A percentile compares a stretch with the other conserved stretches of the same genome.
Conservation (phyloP, 2,113 vertebrate species). For the Cyphomyrus discorhynchus region DNA sequence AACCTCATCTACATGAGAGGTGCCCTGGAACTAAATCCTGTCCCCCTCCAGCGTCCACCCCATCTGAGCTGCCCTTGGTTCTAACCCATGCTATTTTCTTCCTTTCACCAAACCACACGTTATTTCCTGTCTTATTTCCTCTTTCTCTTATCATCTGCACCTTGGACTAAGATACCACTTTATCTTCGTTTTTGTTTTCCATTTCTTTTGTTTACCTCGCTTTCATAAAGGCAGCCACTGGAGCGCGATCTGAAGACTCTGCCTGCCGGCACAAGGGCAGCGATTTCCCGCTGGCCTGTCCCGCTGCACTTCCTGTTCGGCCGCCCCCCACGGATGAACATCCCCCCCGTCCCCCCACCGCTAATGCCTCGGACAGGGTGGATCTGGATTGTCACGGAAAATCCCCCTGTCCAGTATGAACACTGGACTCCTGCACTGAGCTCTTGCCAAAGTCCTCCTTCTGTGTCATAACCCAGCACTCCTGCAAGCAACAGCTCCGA, state of each 20-base stretch:
- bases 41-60: too few relatives aligned
- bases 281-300: neutral
- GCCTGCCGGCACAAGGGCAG: neutral
- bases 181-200: neutral
- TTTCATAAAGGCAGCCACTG: neutral
- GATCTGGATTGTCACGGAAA: neutral
- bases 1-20: neutral
- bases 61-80: neutral
- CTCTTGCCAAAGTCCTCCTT: neutral
- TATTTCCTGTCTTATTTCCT: conserved; percentile 12
- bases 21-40: neutral
- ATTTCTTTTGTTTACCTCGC: neutral
- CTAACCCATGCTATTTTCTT: neutral
- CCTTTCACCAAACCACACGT: neutral
- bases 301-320: neutral
- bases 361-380: neutral
- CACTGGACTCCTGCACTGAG: neutral
- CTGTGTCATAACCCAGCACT: neutral
- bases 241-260: neutral
- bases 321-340: neutral
- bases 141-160: neutral
- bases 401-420: neutral
- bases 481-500: neutral
- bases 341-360: neutral
- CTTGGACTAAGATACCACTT: neutral